Evolutionary conservation across 1,140 invertebrate species (phyloP), one percentile per base, ranked within the genome.

Genomic region (Drosophila lacteicornis): DNA sequence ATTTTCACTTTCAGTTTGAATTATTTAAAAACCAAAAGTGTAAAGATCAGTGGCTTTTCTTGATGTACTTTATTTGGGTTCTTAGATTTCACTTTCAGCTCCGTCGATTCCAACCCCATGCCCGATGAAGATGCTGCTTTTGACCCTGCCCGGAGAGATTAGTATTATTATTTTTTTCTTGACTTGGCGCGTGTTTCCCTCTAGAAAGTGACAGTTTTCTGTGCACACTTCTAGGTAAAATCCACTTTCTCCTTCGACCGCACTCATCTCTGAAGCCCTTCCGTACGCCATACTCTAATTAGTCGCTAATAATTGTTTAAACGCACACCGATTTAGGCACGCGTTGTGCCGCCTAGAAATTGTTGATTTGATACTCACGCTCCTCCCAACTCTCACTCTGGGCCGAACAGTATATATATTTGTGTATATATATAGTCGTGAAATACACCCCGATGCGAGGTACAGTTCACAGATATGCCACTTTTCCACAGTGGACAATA

Each of bases 261-360:
- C 50, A 75, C 60, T 75, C 75, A 68, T 56, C 36, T 40, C 36
- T 40, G 53, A 56, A 53, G 45, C 46, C 56, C 59, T 62, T 60
- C 42, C 66, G 19, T 59, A 27, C 55, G 53, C 62, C 30, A 55
- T 65, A 62, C 78, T 79, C 70, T 75, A 90, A 88, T 88, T 88
- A 82, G 79, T 81, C 51, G 69, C 61, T 70, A 85, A 90, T 88
- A 82, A 82, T 88, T 90, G 77, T 56, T 73, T 73, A 91, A 91
- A 74, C 74, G 80, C 62, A 74, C 68, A 71, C 17, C 22, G 3
- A 53, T 38, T 40, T 57, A n/a, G 46, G 50, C 30, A 69, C 75
- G 67, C 70, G 70, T 73, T 43, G 38, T 9, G 67, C 38, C 17
- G 63, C 30, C 63, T 79, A 74, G 22, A 67, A 69, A 60, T 33